phyloP scores from a whole-genome alignment of 2,797 vertebrate genomes.

The Eulemur rubriventer region DNA sequence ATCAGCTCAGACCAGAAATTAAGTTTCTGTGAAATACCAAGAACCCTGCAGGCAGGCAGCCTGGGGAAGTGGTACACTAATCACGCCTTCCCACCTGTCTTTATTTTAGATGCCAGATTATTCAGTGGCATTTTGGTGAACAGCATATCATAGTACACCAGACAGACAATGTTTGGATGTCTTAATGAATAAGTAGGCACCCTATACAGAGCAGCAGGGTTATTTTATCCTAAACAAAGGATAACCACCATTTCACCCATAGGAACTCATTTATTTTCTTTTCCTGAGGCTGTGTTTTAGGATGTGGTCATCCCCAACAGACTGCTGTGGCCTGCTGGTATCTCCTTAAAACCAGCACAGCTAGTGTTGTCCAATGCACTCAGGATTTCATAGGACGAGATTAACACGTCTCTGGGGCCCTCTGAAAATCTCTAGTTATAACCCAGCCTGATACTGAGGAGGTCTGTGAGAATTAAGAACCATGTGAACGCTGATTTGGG shows the following conservation, averaged over 20 bases:
- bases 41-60: conserved; percentile 78
- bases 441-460: not conserved
- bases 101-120: conserved; percentile 82
- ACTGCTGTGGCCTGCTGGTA: conserved; percentile 63
- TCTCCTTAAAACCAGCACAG: conserved; percentile 26
- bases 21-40: conserved; percentile 77
- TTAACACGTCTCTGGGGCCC: not conserved
- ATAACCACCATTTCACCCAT: conserved; percentile 76
- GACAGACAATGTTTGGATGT: conserved; percentile 79
- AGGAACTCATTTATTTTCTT: conserved; percentile 84
- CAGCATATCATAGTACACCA: conserved; percentile 72
- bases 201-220: conserved; percentile 77
- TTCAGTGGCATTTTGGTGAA: conserved; percentile 73
- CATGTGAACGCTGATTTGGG: not conserved
- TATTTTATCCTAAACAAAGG: conserved; percentile 83
- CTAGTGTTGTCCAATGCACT: not conserved
- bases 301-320: conserved; percentile 77
- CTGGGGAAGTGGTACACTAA: conserved; percentile 86
- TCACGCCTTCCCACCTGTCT: conserved; percentile 85
- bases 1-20: conserved; percentile 64
- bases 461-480: not conserved
- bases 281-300: conserved; percentile 78
- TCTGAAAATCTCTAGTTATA: not conserved
- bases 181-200: conserved; percentile 83
- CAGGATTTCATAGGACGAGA: not conserved